Base-by-base conservation (phyloP, 2,888 invertebrate species). In the Andrena camellia region DNA sequence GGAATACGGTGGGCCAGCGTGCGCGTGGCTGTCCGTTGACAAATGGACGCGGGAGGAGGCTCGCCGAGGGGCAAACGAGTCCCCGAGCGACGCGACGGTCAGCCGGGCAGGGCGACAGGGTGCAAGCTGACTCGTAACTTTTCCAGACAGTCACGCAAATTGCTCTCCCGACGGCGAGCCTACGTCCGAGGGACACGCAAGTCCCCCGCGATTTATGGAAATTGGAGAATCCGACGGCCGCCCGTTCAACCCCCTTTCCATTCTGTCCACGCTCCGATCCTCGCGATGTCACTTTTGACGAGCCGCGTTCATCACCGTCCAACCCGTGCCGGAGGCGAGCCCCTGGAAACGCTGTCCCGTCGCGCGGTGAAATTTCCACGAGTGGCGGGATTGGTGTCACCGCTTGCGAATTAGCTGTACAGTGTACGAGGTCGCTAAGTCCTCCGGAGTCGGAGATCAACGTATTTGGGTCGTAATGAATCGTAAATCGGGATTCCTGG, bases 171-270 rank as follows among this genome's bases (percentile, higher is more conserved):
- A 73, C 70, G 71, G 73, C 63, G 78, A 63, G 77, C 68, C 70
- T 75, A 76, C 83, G 81, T 63, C 82, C 60, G 54, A 69, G 69
- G 73, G 64, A 31, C 62, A 78, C 71, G 60, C 50, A 68, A 66
- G 29, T 5, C 50, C 66, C 50, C 35, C 72, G 78, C 87, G 87
- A 90, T 88, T 85, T 84, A 83, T 84, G 81, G 83, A 85, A 83
- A 84, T 83, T 76, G 68, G 31, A 67, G 73, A 64, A 60, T 57
- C 29, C 68, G 35, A 52, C 23, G 20, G 31, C 23, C 31, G 67
- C 57, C 31, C 26, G 33, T 29, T 20, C 5, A 10, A 33, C 13
- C 26, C 26, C n/a, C 52, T 23, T 4, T 20, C 35, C 29, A 60
- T n/a, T 50, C 26, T 42, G 48, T 33, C 42, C 42, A 48, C 60